Base-by-base conservation (phyloP, 2,888 invertebrate species). In the Pheosia gnoma region DNA sequence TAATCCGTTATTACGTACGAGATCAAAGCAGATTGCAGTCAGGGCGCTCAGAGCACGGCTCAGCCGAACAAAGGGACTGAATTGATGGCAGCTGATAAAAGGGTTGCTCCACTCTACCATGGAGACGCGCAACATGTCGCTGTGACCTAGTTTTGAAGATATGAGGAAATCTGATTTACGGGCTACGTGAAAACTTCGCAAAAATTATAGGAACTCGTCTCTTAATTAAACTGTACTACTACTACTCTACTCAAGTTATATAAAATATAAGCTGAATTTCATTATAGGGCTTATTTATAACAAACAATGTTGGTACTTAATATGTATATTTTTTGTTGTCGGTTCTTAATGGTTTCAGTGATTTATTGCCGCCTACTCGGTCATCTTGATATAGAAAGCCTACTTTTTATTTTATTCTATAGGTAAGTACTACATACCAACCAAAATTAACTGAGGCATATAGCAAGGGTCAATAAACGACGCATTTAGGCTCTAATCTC, bases 1-100 rank as follows among this genome's bases (percentile, higher is more conserved):
- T 60, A 53, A 43, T 57, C 13, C 11, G 41, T 37, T 63, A 61
- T 54, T 60, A 61, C 53, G 58, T 8, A 63, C 57, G 66, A 75
- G 78, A 81, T 83, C 79, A 84, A 83, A 85, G 83, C 64, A 70
- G 75, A 79, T 78, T 77, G 79, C 72, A 72, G 65, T 68, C 73
- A 75, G 79, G 77, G 76, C 76, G 72, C 76, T 77, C 61, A 59
- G 71, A 71, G 67, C 74, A 68, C 73, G 69, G 68, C 69, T 78
- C 65, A 75, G 58, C 57, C 67, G 72, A 83, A 88, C 86, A 87
- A 87, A 82, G 77, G 78, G 77, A 70, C 72, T 63, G 70, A 83
- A 84, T 85, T 86, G 84, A 84, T 82, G 81, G 76, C 72, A 71
- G 76, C 75, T 82, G 83, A 86, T 86, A 80, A 77, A 81, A 78